Conservation (phyloP, 2,797 vertebrate genomes). For the Siniperca obscura region DNA sequence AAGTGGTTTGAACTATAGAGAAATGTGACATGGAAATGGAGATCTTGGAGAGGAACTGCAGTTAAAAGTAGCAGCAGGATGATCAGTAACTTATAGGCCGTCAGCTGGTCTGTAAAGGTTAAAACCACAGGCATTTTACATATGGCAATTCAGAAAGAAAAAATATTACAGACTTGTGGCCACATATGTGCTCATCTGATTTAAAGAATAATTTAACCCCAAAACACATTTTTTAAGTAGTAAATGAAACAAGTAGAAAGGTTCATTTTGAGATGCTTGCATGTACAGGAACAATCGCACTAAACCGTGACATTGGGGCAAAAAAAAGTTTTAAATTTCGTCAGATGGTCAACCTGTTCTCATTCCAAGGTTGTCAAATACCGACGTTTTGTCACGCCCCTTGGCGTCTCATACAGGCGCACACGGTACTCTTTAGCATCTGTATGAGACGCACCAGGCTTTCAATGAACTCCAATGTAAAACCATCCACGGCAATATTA, state of each 20-base stretch:
- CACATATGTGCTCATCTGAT: background rate
- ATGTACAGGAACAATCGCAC: background rate
- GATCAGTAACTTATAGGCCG: background rate
- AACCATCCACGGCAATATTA: no score
- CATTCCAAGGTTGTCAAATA: no score
- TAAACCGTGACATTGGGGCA: background rate
- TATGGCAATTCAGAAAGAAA: background rate
- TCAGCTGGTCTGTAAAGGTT: constrained; percentile 29
- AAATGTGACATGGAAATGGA: constrained; percentile 19
- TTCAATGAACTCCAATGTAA: no score
- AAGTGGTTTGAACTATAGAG: constrained; percentile 18
- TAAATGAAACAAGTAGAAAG: background rate
- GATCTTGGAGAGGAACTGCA: background rate
- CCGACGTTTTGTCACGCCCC: no score
- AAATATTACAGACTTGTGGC: constrained; percentile 7
- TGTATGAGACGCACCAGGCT: no score
- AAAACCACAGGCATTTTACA: constrained; percentile 8
- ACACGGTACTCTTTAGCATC: no score
- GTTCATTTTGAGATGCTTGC: background rate
- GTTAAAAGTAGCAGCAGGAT: constrained; percentile 18
- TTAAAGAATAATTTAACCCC: background rate
- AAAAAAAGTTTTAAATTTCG: background rate
- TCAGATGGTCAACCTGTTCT: no score
- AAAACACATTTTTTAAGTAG: background rate
- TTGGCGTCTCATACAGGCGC: no score